Evolutionary conservation across 2,888 invertebrate genomes (phyloP), one percentile per base, ranked within the genome.

Genomic region (Phyllotreta cruciferae): DNA sequence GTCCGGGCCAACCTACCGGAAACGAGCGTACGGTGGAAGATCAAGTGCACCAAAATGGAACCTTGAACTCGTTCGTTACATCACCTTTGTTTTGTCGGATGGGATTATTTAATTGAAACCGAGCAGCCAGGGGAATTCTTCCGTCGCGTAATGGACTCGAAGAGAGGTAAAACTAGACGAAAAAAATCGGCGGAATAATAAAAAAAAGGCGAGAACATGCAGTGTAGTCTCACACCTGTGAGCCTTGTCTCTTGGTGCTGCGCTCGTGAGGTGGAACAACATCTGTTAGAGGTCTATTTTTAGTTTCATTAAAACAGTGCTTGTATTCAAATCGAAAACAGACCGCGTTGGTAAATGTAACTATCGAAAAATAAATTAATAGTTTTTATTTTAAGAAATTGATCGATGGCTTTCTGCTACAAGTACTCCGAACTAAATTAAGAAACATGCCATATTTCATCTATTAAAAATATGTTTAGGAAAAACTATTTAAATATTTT

Each of bases 261-360:
- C 24, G 24, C 47, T 61, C 49, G 54, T 49, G 61, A 49, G 62
- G 45, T 56, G 50, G 34, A 62, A 45, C 56, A 56, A 62, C 56
- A 56, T 62, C 62, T 56, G 56, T 62, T 62, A 60, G 53, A 45
- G 54, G 39, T 52, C 41, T 62, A 62, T 62, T 47, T 56, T 56
- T 61, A 61, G 45, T 41, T 41, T 41, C 13, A 13, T 11, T 47
- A n/a, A 47, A 47, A 13, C 47, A 13, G 13, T 47, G 14, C 11
- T 47, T 47, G 47, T 47, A 24, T 47, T 47, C 14, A 47, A 13
- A 11, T 47, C 14, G 14, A 47, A 47, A 13, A 47, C 47, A 41
- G 41, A n/a, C 41, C 9, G 41, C 10, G 9, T 24, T 24, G 24
- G 24, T 24, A 24, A 24, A 24, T 24, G 24, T 24, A 24, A 24